Base-by-base conservation (phyloP, 2,888 invertebrate species). In the Melanargia galathea region DNA sequence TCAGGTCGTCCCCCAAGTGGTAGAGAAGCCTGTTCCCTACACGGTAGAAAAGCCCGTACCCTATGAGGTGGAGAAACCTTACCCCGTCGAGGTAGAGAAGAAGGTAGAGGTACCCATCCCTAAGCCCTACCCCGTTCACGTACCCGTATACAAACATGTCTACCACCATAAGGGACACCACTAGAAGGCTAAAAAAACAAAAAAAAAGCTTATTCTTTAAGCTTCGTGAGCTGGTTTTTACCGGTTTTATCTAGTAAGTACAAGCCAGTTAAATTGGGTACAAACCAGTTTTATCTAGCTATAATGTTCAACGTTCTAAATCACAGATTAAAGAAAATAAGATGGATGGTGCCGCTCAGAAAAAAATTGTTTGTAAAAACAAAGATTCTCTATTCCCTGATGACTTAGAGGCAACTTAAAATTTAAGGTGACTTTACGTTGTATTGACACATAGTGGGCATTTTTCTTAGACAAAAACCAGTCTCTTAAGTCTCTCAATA, bases 81-180 rank as follows among this genome's bases (percentile, higher is more conserved):
- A 95, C 92, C 95, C 95, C 72, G 94, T 95, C 5, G 94, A 94
- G 81, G 94, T 95, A 30, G 93, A 95, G 70, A 95, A 95, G 87
- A 95, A 93, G 78, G 94, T 95, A 54, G 94, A 94, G 78, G 93
- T 95, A 49, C 93, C 94, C 13, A 92, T 94, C 72, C 93, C 94
- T 73, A 94, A 94, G 77, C 95, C 95, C 6, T 95, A 95, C 84
- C 94, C 95, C 62, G 95, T 95, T 72, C 95, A 95, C 71, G 93
- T 94, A 11, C 95, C 95, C 46, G 94, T 95, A 18, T 95, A 95
- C 89, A 95, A 95, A 80, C 95, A 95, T 82, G 92, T 95, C 73
- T 93, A 95, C 87, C 94, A 95, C 82, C 93, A 93, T 78, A 89
- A 90, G 71, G 90, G 92, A 71, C 87, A 90, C 80, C 92, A 92